phyloP scores from a whole-genome alignment of 1,140 invertebrate genomes.

The Rhopalosiphum maidis region DNA sequence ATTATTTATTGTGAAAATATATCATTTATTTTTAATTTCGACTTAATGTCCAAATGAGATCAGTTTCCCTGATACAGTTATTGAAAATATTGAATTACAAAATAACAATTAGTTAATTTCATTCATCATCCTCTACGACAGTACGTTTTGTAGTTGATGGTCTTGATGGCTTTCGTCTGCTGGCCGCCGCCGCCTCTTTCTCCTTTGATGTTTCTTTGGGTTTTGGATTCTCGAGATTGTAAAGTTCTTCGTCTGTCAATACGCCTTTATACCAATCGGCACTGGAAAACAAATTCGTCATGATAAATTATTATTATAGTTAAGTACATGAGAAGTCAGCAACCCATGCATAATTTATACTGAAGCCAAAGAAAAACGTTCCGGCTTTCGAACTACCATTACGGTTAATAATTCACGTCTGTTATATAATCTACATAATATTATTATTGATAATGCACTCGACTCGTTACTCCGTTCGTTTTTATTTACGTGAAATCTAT shows the following conservation, averaged over 20 bases:
- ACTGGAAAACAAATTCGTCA: slow-evolving; percentile 65
- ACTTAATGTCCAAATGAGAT: slow-evolving; percentile 36
- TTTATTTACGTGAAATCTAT: background rate
- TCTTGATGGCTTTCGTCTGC: slow-evolving; percentile 21
- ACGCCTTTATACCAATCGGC: slow-evolving; percentile 86
- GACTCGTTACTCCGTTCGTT: background rate
- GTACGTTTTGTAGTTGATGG: slow-evolving; percentile 13
- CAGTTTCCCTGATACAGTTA: slow-evolving; percentile 46
- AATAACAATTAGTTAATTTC: background rate
- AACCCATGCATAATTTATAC: slow-evolving; percentile 6
- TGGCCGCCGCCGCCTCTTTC: background rate
- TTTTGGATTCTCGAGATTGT: slow-evolving; percentile 78
- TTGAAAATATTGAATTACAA: slow-evolving; percentile 21
- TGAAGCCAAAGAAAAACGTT: slow-evolving; percentile 14
- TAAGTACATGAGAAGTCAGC: background rate
- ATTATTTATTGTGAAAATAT: background rate
- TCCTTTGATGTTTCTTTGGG: slow-evolving; percentile 64
- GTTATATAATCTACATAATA: slow-evolving; percentile 14
- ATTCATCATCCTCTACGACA: background rate
- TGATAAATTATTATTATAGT: background rate
- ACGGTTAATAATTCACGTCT: background rate
- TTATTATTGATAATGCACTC: slow-evolving; percentile 3
- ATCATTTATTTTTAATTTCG: background rate
- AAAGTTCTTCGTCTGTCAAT: slow-evolving; percentile 79
- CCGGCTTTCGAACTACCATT: background rate